Evolutionary conservation across 2,888 invertebrate species (phyloP).

Genomic region (Xestia ashworthii): DNA sequence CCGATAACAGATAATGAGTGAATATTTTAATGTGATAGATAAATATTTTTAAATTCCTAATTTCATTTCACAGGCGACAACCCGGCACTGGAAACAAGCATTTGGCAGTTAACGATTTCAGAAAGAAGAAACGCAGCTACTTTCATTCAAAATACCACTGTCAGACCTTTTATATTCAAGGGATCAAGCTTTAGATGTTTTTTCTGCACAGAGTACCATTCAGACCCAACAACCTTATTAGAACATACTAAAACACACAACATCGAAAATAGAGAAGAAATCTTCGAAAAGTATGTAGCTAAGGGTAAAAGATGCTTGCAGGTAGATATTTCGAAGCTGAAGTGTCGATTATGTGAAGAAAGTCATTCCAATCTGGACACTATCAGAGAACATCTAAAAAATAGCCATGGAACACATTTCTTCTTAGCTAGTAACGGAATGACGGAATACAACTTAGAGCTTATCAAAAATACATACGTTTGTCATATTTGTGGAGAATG

Average conservation of each 20-base stretch:
- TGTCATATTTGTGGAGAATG: slow-evolving; percentile 76
- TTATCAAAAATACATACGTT: slow-evolving; percentile 67
- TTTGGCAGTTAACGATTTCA: slow-evolving; percentile 79
- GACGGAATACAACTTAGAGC: slow-evolving; percentile 77
- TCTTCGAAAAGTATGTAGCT: slow-evolving; percentile 72
- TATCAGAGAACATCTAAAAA: slow-evolving; percentile 72
- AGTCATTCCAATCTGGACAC: slow-evolving; percentile 65
- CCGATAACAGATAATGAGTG: background rate
- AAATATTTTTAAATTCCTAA: background rate
- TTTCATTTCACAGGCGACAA: slow-evolving; percentile 62
- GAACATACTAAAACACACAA: slow-evolving; percentile 74
- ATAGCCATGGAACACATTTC: slow-evolving; percentile 71
- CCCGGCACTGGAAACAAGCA: slow-evolving; percentile 67
- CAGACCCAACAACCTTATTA: slow-evolving; percentile 70
- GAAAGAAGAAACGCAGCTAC: slow-evolving; percentile 78
- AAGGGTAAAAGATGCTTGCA: slow-evolving; percentile 75
- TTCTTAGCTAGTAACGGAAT: slow-evolving; percentile 74
- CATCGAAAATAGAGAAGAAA: slow-evolving; percentile 57
- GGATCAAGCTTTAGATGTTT: slow-evolving; percentile 81
- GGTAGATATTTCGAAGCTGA: slow-evolving; percentile 78
- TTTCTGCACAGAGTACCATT: slow-evolving; percentile 75
- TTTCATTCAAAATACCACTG: slow-evolving; percentile 77
- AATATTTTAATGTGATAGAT: background rate
- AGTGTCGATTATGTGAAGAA: slow-evolving; percentile 73
- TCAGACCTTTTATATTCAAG: slow-evolving; percentile 79